Percentiles rank a stretch among this genome's conserved stretches.
Conservation (phyloP, 2,797 vertebrate genomes). For the Anguilla pacifica region DNA sequence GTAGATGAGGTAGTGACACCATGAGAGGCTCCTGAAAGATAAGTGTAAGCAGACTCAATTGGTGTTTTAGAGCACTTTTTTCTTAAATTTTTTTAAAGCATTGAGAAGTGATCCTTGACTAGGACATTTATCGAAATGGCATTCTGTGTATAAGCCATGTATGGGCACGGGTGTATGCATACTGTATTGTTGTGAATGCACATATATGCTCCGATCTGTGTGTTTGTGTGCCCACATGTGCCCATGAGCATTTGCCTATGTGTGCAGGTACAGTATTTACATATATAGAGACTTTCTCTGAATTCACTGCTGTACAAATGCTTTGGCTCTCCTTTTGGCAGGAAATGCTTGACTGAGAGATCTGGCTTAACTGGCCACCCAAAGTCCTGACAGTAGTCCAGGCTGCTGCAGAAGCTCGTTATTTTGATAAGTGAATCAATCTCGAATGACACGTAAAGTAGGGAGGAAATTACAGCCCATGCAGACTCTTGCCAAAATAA, state of each 20-base stretch:
- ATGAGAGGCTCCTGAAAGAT: neutral
- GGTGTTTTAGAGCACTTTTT: neutral
- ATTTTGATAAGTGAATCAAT: slow-evolving; percentile 21
- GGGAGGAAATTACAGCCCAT: neutral
- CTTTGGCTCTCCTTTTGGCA: neutral
- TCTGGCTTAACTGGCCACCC: neutral
- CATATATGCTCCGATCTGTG: neutral
- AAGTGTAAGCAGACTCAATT: neutral
- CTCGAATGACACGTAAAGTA: slow-evolving; percentile 16
- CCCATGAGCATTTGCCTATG: neutral
- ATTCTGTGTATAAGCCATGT: neutral
- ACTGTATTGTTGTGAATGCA: neutral
- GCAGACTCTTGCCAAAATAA: slow-evolving; percentile 17
- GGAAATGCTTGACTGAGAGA: neutral
- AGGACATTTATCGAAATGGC: neutral
- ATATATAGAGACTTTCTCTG: neutral
- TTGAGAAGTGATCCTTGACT: neutral
- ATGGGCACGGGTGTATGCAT: neutral
- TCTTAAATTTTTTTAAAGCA: neutral
- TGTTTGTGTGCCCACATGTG: neutral
- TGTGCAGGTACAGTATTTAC: neutral
- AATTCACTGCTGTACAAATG: neutral
- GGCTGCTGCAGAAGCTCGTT: neutral
- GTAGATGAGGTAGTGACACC: neutral
- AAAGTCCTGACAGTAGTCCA: neutral